These are phyloP conservation scores for Drosophila nr. perissopoda DNA, from an alignment of 2,888 invertebrate genomes.

Conservation along the genomic window DNA sequence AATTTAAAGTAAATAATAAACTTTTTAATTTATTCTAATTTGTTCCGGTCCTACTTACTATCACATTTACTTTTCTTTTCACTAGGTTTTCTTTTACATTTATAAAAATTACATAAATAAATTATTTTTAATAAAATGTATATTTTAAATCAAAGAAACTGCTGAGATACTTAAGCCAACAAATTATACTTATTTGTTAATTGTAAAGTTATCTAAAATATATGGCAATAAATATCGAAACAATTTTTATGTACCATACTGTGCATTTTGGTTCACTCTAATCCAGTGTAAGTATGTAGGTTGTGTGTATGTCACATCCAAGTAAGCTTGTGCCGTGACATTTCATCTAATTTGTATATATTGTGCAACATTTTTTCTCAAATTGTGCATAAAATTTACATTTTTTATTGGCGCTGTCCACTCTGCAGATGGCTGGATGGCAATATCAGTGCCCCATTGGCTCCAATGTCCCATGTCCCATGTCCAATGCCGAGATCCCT, in stretches of 20 bases:
- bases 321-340: conserved; percentile 35
- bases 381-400: conserved; percentile 76
- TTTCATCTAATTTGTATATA: conserved; percentile 79
- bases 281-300: conserved; percentile 6
- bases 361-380: conserved; percentile 60
- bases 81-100: too few species aligned
- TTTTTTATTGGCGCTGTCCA: conserved; percentile 64
- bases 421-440: conserved; percentile 9
- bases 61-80: background rate
- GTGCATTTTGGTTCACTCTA: conserved; percentile 41
- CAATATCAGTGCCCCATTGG: conserved; percentile 6
- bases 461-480: background rate
- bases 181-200: background rate
- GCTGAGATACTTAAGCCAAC: background rate
- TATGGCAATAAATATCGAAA: background rate
- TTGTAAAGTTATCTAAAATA: background rate
- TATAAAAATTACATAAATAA: too few species aligned
- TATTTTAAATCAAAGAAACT: background rate
- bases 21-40: background rate
- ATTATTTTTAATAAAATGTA: background rate
- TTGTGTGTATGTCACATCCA: background rate
- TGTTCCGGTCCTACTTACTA: background rate
- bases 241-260: background rate
- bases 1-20: background rate
- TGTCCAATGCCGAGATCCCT: background rate